Evolutionary conservation across 1,140 invertebrate species (phyloP).

Genomic region (Argopecten irradians): DNA sequence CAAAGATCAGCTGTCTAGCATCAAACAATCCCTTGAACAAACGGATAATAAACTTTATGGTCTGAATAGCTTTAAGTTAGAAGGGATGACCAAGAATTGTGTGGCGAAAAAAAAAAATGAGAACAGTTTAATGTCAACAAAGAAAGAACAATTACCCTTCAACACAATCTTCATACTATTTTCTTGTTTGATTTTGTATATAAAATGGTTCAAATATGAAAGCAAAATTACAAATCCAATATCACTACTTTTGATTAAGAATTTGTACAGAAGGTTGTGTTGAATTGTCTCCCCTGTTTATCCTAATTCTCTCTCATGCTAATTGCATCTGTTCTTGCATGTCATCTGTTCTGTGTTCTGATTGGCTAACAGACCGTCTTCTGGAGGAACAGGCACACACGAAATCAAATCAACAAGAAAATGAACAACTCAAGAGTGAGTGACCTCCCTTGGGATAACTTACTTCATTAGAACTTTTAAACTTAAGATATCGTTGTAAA

Average conservation of each 20-base stretch:
- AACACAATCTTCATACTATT: background rate
- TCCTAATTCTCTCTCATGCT: slow-evolving; percentile 1
- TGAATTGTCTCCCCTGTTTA: background rate
- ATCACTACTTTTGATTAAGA: background rate
- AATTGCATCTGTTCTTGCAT: background rate
- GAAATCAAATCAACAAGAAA: slow-evolving; percentile 56
- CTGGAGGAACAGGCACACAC: slow-evolving; percentile 64
- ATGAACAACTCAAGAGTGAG: slow-evolving; percentile 60
- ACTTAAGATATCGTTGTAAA: no score
- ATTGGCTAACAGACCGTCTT: slow-evolving; percentile 63
- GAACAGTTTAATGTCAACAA: no score
- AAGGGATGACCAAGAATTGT: no score
- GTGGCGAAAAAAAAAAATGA: no score
- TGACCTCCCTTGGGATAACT: slow-evolving; percentile 11
- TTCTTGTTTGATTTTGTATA: background rate
- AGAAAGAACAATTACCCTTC: background rate
- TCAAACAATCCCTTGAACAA: no score
- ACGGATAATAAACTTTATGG: no score
- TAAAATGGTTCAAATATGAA: background rate
- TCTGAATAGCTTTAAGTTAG: no score
- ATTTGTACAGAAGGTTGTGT: background rate
- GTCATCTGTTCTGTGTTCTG: slow-evolving; percentile 15
- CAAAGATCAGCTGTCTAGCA: no score
- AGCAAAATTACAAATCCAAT: background rate
- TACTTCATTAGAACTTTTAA: no score